These are phyloP conservation scores for Muscicapa comitata DNA, from an alignment of 2,797 vertebrate genomes.

Conservation along the genomic window DNA sequence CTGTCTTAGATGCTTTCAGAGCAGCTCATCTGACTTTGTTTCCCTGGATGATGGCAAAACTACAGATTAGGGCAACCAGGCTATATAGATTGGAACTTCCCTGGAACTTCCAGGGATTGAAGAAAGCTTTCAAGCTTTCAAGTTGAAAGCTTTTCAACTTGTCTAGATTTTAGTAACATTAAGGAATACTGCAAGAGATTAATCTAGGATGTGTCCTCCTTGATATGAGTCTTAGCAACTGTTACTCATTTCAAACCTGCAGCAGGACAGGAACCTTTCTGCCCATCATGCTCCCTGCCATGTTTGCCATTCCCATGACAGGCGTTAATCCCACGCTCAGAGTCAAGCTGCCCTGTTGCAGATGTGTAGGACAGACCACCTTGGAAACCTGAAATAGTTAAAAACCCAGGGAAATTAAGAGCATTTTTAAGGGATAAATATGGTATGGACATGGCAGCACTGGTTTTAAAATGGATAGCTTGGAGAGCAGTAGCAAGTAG, in stretches of 20 bases:
- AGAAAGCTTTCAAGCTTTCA: neutral
- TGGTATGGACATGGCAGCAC: neutral
- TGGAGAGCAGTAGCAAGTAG: neutral
- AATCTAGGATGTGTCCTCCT: neutral
- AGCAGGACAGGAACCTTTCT: neutral
- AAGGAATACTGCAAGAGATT: neutral
- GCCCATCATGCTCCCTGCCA: neutral
- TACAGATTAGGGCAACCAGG: neutral
- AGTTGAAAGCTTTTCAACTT: neutral
- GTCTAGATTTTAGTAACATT: neutral
- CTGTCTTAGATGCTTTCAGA: neutral
- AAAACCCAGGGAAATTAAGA: neutral
- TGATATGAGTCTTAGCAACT: neutral
- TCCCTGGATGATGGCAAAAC: neutral
- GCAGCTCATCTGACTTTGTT: neutral
- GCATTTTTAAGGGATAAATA: neutral
- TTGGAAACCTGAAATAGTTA: neutral
- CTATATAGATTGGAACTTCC: neutral
- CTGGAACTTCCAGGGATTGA: neutral
- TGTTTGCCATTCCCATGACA: neutral
- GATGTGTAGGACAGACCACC: neutral
- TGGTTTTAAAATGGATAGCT: neutral
- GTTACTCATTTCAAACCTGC: neutral
- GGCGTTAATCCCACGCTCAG: neutral
- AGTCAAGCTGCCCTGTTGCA: neutral